A percentile compares a stretch with the other conserved stretches of the same genome.
phyloP scores from a whole-genome alignment of 2,797 vertebrate species.

The Vireo griseus region DNA sequence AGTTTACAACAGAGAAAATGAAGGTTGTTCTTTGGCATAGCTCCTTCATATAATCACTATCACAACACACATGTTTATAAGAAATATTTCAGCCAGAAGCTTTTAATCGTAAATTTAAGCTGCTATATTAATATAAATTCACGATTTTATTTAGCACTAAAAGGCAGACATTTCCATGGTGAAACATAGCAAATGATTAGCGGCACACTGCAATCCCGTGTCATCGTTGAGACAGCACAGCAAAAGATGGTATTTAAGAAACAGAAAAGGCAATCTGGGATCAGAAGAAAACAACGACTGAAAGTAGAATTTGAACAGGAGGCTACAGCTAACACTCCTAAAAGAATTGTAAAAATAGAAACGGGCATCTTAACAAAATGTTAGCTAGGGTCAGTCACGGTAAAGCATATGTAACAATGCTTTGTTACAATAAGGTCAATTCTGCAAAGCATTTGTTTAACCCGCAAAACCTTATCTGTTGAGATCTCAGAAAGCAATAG shows the following conservation, averaged over 20 bases:
- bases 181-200: not conserved
- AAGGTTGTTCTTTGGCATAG: not conserved
- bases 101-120: not conserved
- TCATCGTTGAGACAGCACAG: not conserved
- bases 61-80: not conserved
- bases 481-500: not conserved
- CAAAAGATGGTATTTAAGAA: not conserved
- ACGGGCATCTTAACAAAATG: not conserved
- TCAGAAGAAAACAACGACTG: not conserved
- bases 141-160: not conserved
- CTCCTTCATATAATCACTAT: not conserved
- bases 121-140: not conserved
- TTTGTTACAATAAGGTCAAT: too few relatives aligned
- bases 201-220: not conserved
- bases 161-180: not conserved
- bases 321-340: not conserved
- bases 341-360: not conserved
- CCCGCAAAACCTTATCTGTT: not conserved
- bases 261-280: not conserved
- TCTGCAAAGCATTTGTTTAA: not conserved
- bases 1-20: constrained; percentile 34
- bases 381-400: not conserved
- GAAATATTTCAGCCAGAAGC: not conserved
- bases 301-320: not conserved
- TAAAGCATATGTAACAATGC: not conserved